Conservation (phyloP, 2,888 invertebrate species). For the Vandiemenella viatica region DNA sequence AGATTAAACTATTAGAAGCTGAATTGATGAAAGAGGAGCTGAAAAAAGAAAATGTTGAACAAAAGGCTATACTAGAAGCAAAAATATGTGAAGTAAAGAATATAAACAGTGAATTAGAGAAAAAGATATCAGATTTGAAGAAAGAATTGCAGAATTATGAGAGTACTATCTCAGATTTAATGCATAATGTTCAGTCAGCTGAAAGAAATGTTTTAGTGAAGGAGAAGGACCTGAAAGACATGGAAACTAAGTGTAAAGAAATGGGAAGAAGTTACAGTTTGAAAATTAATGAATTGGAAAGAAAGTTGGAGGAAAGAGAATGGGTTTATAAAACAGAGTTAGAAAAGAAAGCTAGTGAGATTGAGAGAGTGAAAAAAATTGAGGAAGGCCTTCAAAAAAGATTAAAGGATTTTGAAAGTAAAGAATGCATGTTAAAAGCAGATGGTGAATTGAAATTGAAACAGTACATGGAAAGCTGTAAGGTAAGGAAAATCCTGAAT, state of each 20-base stretch:
- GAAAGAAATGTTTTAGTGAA: no score
- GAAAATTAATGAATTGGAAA: conserved; percentile 38
- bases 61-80: no score
- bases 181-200: no score
- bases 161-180: no score
- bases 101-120: conserved; percentile 14
- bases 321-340: conserved; percentile 37
- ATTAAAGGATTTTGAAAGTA: conserved; percentile 31
- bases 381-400: background rate
- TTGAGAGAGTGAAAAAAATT: conserved; percentile 22
- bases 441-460: conserved; percentile 28
- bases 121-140: conserved; percentile 2
- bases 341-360: conserved; percentile 32
- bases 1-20: background rate
- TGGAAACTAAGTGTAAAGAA: no score
- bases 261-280: conserved; percentile 14
- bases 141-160: background rate
- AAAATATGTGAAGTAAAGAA: no score
- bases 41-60: no score
- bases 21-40: no score
- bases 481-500: background rate
- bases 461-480: conserved; percentile 27
- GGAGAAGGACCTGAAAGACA: background rate
- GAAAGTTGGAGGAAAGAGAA: conserved; percentile 29
- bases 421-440: conserved; percentile 30